Percentiles rank a stretch among this genome's conserved stretches.
Conservation (phyloP, 2,888 invertebrate species). For the Lycocerus yunnanus region DNA sequence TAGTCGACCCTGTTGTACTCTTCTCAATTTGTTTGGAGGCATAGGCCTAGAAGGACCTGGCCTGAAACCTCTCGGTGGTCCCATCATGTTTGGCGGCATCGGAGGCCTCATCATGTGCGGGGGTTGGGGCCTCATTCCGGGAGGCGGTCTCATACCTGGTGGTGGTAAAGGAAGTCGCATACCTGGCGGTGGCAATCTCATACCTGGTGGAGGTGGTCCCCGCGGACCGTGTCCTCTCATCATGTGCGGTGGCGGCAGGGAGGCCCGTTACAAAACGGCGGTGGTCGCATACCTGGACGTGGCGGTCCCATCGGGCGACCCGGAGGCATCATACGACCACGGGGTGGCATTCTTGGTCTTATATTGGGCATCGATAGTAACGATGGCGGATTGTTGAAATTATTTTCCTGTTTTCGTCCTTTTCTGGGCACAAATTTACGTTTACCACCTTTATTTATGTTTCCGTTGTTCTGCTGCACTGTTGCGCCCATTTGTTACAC, state of each 20-base stretch:
- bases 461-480: conserved; percentile 26
- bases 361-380: conserved; percentile 38
- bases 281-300: conserved; percentile 43
- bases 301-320: conserved; percentile 43
- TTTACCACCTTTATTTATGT: conserved; percentile 29
- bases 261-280: conserved; percentile 36
- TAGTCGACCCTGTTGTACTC: conserved; percentile 47
- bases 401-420: conserved; percentile 36
- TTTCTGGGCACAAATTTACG: conserved; percentile 26
- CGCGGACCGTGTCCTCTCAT: conserved; percentile 34
- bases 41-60: conserved; percentile 27
- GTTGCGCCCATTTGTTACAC: conserved; percentile 35
- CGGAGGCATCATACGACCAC: conserved; percentile 39
- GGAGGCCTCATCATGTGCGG: conserved; percentile 18
- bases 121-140: conserved; percentile 35
- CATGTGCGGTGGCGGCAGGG: conserved; percentile 40
- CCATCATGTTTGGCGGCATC: conserved; percentile 4
- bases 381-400: conserved; percentile 37
- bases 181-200: conserved; percentile 9
- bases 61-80: conserved; percentile 34
- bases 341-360: conserved; percentile 42
- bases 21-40: conserved; percentile 37
- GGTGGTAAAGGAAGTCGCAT: conserved; percentile 22
- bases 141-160: conserved; percentile 33
- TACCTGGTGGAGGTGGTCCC: conserved; percentile 9